Base-by-base conservation (phyloP, 2,888 invertebrate genomes). In the Campopleginae sp. region DNA sequence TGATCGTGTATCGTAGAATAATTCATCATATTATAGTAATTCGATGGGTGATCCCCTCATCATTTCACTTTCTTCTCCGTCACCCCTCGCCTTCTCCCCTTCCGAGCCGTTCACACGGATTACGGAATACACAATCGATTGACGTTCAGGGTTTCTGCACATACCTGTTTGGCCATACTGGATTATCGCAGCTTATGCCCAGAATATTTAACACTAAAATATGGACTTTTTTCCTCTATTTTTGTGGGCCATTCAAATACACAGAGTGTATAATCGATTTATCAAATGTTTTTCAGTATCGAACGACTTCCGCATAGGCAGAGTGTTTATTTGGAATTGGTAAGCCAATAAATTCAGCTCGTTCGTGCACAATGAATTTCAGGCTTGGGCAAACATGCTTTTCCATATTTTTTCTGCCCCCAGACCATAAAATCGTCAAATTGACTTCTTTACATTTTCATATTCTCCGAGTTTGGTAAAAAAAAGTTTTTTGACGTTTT, bases 1-100 rank as follows among this genome's bases (percentile, higher is more conserved):
- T 31, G 54, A 80, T 38, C 33, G 76, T 75, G 61, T 72, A 72
- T 63, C 72, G 77, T 80, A 76, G 65, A 84, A 80, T 76, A 72
- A 77, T 74, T 48, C 48, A 48, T 77, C 77, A 48, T 48, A 72
- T 68, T 77, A 76, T 71, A 80, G 19, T 75, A 65, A 75, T 80
- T 51, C 76, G 23, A 61, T 71, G 31, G 27, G 44, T n/a, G 63
- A 71, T 38, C 46, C 48, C 65, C 58, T 27, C 58, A 31, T 38
- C 38, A 38, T 58, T 48, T 23, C 38, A 58, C 33, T 4, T 23
- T 58, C 65, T 75, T 7, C 66, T 31, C 23, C 14, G 3, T 27
- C 58, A 14, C 14, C 27, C 12, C 12, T 5, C 14, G 27, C 14
- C 14, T 12, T 27, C 27, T 23, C 10, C 58, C 23, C 54, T 2